Base-by-base conservation (phyloP, 2,113 vertebrate species). In the Osmerus mordax region DNA sequence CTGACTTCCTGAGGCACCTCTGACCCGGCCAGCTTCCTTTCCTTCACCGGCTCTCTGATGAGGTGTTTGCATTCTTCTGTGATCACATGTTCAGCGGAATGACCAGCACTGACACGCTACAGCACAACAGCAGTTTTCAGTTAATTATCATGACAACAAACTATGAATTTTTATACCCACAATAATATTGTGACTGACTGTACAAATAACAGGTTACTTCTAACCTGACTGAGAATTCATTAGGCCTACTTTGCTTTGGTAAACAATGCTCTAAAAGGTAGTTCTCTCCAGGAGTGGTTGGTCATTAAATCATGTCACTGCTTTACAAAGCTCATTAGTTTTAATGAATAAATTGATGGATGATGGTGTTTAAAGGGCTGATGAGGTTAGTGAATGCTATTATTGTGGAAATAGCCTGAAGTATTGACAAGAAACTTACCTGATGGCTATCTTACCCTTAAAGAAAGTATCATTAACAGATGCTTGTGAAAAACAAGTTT, bases 261-360 rank as follows among this genome's bases (percentile, higher is more conserved):
- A 82, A 83, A 87, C 84, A 85, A 78, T 75, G 69, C 59, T 71
- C 72, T 81, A 67, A 75, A 79, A 79, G 66, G 66, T 53, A 78
- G 73, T 76, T 78, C 51, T 65, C 66, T 67, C 67, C 15, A 62
- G 73, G 73, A 65, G 81, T 73, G 41, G 62, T 15, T 59, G 52
- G 71, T 67, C 71, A 72, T 80, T 85, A 81, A 86, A 83, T 86
- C 78, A 73, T 53, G 72, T 52, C 74, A 81, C 71, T 67, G 76
- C 76, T 78, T 58, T 53, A 56, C 79, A 75, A 81, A 84, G 76
- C 71, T 80, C 78, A 56, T 87, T 85, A 79, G 75, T 79, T 83
- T 83, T 86, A 80, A 85, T 78, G 80, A 74, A 71, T 69, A n/a
- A 60, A 28, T 19, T 79, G 85, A 87, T 83, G 71, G 82, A 77